A percentile compares a stretch with the other conserved stretches of the same genome.
phyloP scores from a whole-genome alignment of 2,888 invertebrate species.

The Eupithecia subumbrata region DNA sequence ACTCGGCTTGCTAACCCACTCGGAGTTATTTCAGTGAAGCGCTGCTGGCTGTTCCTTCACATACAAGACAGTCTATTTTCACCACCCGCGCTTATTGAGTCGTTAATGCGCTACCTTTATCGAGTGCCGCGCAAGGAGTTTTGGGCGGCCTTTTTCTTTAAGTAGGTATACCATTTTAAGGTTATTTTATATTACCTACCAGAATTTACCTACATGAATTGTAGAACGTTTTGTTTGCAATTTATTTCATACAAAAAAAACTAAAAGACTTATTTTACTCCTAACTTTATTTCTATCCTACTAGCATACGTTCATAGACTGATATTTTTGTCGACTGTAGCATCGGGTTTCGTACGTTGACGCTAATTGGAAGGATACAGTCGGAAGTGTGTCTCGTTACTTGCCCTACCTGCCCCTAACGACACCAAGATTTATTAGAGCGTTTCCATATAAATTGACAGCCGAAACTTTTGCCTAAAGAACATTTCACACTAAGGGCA shows the following conservation, averaged over 20 bases:
- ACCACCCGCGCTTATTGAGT: not conserved
- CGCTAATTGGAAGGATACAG: slow-evolving; percentile 79
- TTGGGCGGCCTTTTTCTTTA: not conserved
- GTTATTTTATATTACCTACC: not conserved
- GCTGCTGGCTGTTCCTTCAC: not conserved
- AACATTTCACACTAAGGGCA: slow-evolving; percentile 20
- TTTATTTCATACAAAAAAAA: not conserved
- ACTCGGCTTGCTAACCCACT: not conserved
- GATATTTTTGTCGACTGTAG: slow-evolving; percentile 31
- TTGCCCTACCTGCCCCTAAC: slow-evolving; percentile 69
- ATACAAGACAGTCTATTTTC: not conserved
- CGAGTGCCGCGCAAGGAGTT: not conserved
- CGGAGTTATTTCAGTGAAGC: not conserved
- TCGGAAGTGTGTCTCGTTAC: slow-evolving; percentile 79
- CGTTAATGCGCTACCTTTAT: not conserved
- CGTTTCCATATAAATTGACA: slow-evolving; percentile 73
- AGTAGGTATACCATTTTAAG: not conserved
- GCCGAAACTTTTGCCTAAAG: slow-evolving; percentile 43
- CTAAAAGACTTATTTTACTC: not conserved
- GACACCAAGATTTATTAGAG: slow-evolving; percentile 72
- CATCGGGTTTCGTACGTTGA: slow-evolving; percentile 36
- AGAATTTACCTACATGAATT: not conserved
- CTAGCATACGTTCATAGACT: not conserved
- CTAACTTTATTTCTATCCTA: not conserved
- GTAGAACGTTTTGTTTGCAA: not conserved